Conservation (phyloP, 2,797 vertebrate genomes). For the Siniperca scherzeri region DNA sequence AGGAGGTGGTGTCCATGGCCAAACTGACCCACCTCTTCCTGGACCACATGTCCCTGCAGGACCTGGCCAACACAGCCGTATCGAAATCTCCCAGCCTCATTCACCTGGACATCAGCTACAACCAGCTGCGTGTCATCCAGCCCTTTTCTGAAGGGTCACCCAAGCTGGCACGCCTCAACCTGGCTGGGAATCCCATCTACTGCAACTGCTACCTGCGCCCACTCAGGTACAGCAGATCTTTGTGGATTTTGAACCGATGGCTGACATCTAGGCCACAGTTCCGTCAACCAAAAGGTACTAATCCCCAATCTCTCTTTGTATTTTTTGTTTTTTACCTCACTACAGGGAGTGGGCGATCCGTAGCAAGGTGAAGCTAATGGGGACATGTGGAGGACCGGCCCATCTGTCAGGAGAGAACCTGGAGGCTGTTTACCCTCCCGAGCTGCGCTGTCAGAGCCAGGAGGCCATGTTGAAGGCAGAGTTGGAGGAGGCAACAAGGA, state of each 20-base stretch:
- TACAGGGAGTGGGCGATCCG: slow-evolving; percentile 86
- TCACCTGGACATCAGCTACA: slow-evolving; percentile 90
- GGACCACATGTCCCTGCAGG: slow-evolving; percentile 93
- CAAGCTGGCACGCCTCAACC: slow-evolving; percentile 85
- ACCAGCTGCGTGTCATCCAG: slow-evolving; percentile 90
- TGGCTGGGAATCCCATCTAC: slow-evolving; percentile 91
- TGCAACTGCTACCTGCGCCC: slow-evolving; percentile 92
- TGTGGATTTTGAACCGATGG: background rate
- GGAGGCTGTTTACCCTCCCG: slow-evolving; percentile 83
- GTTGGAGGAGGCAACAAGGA: slow-evolving; percentile 77
- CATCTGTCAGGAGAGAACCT: slow-evolving; percentile 88
- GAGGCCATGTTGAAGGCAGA: slow-evolving; percentile 81
- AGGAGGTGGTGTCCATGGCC: slow-evolving; percentile 90
- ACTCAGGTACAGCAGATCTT: slow-evolving; percentile 75
- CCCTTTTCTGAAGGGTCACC: slow-evolving; percentile 84
- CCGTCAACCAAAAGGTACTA: background rate
- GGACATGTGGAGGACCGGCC: slow-evolving; percentile 86
- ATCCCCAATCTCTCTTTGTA: background rate
- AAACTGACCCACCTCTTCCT: slow-evolving; percentile 91
- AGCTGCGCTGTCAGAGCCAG: slow-evolving; percentile 89
- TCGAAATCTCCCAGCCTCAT: slow-evolving; percentile 86
- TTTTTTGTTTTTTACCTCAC: background rate
- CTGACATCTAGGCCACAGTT: no score
- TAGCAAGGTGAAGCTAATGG: slow-evolving; percentile 84
- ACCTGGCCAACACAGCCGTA: slow-evolving; percentile 88